Conservation (phyloP, 2,797 vertebrate genomes). For the Sebastes flavidus region DNA sequence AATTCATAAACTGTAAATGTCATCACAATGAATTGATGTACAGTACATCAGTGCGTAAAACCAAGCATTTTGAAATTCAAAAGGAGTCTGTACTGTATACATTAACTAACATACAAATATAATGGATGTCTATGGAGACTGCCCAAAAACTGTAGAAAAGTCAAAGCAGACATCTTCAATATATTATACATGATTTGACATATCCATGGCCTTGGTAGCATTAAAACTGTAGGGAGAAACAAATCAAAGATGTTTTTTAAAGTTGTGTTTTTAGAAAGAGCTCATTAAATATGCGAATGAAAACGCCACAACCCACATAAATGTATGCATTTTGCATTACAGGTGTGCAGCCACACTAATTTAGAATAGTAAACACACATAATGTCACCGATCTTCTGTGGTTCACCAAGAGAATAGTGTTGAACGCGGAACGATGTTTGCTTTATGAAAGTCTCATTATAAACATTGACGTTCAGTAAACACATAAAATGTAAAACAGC, state of each 20-base stretch:
- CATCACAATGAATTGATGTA: neutral
- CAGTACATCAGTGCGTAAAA: neutral
- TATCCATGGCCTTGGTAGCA: neutral
- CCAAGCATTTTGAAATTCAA: neutral
- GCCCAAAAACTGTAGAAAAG: neutral
- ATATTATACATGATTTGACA: neutral
- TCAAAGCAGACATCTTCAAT: neutral
- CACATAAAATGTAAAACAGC: constrained; percentile 17
- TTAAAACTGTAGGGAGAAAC: neutral
- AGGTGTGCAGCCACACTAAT: neutral
- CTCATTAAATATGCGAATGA: neutral
- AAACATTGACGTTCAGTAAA: constrained; percentile 1
- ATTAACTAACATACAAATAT: neutral
- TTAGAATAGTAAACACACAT: neutral
- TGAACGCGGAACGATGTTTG: neutral
- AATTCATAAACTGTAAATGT: neutral
- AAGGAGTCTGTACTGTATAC: neutral
- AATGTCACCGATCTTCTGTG: neutral
- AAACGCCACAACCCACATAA: neutral
- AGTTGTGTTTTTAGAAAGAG: neutral
- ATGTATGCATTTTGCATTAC: neutral
- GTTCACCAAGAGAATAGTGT: neutral
- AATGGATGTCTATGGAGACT: neutral
- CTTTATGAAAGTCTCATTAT: neutral
- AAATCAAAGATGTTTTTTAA: neutral